Evolutionary conservation across 2,888 invertebrate genomes (phyloP).

Genomic region (Saturnia japonica): DNA sequence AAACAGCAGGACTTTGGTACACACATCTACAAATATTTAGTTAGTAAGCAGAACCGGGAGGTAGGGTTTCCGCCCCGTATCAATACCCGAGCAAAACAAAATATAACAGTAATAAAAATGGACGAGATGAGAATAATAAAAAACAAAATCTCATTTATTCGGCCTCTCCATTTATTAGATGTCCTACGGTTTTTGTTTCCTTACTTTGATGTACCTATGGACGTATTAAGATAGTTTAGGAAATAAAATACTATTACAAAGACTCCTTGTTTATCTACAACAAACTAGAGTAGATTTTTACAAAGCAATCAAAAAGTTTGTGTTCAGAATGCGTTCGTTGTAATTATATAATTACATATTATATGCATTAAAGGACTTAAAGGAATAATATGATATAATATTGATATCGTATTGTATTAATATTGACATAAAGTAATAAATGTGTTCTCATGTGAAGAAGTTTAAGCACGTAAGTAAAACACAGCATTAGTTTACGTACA

Average conservation of each 20-base stretch:
- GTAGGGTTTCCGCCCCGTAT: background rate
- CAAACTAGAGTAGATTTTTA: slow-evolving; percentile 9
- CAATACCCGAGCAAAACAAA: background rate
- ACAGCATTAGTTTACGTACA: background rate
- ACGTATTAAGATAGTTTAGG: background rate
- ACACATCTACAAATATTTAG: background rate
- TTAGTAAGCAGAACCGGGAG: background rate
- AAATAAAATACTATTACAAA: slow-evolving; percentile 7
- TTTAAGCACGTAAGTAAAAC: background rate
- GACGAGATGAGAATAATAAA: background rate
- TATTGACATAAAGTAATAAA: background rate
- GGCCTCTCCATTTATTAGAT: background rate
- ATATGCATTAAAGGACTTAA: no score
- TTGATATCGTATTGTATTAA: no score
- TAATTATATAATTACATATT: no score
- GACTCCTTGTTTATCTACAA: background rate
- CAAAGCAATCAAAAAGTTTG: background rate
- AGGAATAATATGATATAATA: no score
- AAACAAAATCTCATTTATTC: background rate
- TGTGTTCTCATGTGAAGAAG: background rate
- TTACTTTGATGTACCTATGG: background rate
- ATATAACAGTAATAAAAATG: background rate
- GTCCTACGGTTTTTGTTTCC: background rate
- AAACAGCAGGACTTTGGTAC: background rate
- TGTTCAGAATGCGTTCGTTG: background rate